These are phyloP conservation scores for Linyphia triangularis DNA, from an alignment of 2,888 invertebrate genomes.

Conservation along the genomic window DNA sequence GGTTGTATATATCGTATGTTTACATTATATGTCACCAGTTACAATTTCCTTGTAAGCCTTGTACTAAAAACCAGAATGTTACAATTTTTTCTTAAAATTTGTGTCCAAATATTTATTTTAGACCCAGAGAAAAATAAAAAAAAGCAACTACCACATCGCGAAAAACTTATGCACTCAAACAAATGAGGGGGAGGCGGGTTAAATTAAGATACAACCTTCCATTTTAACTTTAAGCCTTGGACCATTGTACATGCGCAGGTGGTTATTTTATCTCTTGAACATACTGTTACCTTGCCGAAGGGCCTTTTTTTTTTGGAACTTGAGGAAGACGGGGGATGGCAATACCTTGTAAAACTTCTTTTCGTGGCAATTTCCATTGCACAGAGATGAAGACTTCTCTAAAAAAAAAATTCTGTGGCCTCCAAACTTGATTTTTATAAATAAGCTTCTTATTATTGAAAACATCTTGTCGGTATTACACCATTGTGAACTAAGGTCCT, in stretches of 20 bases:
- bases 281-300: not conserved
- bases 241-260: not conserved
- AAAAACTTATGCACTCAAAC: no score
- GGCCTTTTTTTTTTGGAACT: not conserved
- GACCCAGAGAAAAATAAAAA: no score
- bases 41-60: no score
- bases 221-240: no score
- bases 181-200: no score
- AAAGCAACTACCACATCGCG: no score
- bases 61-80: no score
- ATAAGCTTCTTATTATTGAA: not conserved
- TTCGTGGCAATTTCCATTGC: not conserved
- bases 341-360: constrained; percentile 3
- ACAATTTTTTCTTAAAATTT: no score
- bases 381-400: not conserved
- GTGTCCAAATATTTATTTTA: no score
- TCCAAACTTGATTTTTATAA: not conserved
- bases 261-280: not conserved
- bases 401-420: not conserved
- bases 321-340: not conserved
- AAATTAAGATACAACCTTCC: no score
- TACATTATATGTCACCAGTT: no score
- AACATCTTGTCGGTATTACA: not conserved
- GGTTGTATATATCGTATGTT: no score
- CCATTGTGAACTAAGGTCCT: not conserved